Evolutionary conservation across 2,888 invertebrate genomes (phyloP).

Genomic region (Tortrix viridana): DNA sequence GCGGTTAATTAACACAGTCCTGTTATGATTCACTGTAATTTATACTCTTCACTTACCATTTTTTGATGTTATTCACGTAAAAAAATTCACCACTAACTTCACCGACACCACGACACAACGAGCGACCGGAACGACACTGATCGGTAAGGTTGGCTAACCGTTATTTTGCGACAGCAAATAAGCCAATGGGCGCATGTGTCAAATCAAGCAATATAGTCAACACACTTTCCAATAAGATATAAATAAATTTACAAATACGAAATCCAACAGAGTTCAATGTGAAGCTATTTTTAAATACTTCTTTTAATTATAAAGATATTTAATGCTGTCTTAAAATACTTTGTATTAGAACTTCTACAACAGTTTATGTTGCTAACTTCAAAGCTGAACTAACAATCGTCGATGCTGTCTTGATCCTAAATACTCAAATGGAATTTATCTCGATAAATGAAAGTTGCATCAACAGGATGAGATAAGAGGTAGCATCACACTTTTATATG

Average conservation of each 20-base stretch:
- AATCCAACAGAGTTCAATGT: neutral
- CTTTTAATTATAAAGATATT: constrained; percentile 7
- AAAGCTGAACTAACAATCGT: constrained; percentile 54
- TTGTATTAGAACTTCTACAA: constrained; percentile 1
- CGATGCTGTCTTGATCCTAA: constrained; percentile 41
- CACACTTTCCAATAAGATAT: constrained; percentile 52
- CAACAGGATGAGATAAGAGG: constrained; percentile 58
- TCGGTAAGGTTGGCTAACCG: constrained; percentile 75
- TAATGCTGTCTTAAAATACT: constrained; percentile 1
- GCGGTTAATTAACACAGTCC: constrained; percentile 60
- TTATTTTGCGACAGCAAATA: constrained; percentile 71
- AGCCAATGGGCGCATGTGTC: constrained; percentile 84
- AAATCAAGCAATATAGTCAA: constrained; percentile 66
- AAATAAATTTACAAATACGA: constrained; percentile 24
- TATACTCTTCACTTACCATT: constrained; percentile 81
- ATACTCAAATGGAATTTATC: constrained; percentile 33
- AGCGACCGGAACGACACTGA: constrained; percentile 83
- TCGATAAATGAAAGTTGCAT: constrained; percentile 51
- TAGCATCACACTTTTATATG: constrained; percentile 47
- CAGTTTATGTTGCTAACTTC: constrained; percentile 62
- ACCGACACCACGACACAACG: constrained; percentile 81
- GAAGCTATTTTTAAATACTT: constrained; percentile 20
- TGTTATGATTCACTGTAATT: constrained; percentile 65
- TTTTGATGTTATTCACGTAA: constrained; percentile 82
- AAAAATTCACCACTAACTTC: constrained; percentile 81